phyloP scores from a whole-genome alignment of 2,113 vertebrate species.

The Leptocoma aspasia region DNA sequence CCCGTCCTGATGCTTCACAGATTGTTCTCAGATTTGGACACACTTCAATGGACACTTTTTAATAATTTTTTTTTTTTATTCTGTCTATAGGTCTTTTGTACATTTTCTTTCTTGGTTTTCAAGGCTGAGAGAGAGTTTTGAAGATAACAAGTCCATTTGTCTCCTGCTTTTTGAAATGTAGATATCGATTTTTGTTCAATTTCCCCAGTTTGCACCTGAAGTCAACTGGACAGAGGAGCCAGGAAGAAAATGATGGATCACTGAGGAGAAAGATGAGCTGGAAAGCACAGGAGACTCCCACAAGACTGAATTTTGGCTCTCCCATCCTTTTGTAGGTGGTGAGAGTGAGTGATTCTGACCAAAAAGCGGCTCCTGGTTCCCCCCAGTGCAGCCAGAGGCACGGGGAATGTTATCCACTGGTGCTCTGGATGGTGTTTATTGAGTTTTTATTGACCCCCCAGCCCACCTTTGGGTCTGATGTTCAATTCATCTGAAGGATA shows the following conservation, averaged over 20 bases:
- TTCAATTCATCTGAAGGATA: neutral
- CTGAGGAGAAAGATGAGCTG: neutral
- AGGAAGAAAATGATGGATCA: neutral
- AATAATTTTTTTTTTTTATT: neutral
- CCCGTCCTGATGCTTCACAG: neutral
- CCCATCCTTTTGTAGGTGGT: neutral
- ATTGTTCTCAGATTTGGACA: slow-evolving; percentile 1
- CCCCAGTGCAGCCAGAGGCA: neutral
- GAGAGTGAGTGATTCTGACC: neutral
- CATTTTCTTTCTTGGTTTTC: neutral
- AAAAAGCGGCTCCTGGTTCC: neutral
- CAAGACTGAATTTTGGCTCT: neutral
- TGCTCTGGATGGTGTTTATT: neutral
- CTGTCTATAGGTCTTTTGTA: neutral
- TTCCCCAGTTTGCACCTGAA: neutral
- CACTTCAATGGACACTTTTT: neutral
- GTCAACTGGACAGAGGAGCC: neutral
- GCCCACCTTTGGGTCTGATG: neutral
- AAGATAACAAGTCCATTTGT: neutral
- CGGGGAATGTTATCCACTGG: neutral
- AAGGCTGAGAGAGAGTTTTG: neutral
- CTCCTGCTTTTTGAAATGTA: neutral
- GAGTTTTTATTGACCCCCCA: neutral
- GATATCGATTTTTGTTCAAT: neutral
- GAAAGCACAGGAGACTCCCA: neutral